Evolutionary conservation across 2,888 invertebrate species (phyloP).

Genomic region (Laspeyria flexula): DNA sequence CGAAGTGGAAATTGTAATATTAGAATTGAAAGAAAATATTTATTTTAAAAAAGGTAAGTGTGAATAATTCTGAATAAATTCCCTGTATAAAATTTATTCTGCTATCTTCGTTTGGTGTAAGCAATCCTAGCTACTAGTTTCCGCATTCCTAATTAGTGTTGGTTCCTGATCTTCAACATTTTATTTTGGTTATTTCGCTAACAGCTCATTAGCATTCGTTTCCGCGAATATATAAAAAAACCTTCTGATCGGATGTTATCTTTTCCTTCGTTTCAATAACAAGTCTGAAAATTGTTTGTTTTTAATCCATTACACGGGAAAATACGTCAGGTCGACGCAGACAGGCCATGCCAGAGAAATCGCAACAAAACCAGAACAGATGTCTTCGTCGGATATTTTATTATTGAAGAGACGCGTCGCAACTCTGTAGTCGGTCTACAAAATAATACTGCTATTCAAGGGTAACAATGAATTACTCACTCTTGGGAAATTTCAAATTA

Average conservation of each 20-base stretch:
- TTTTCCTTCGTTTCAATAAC: constrained; percentile 11
- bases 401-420: constrained; percentile 29
- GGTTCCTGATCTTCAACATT: neutral
- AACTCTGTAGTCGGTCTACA: constrained; percentile 8
- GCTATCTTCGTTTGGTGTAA: neutral
- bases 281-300: constrained; percentile 36
- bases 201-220: constrained; percentile 11
- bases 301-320: constrained; percentile 25
- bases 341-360: constrained; percentile 26
- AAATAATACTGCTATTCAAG: constrained; percentile 3
- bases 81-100: neutral
- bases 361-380: constrained; percentile 37
- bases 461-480: too few relatives aligned
- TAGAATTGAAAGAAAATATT: too few relatives aligned
- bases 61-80: neutral
- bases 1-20: too few relatives aligned
- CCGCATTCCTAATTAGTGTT: neutral
- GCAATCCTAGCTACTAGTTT: neutral
- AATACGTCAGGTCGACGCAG: constrained; percentile 28
- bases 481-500: too few relatives aligned
- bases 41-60: neutral
- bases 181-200: neutral
- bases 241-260: constrained; percentile 18
- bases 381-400: constrained; percentile 31
- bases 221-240: constrained; percentile 1